These are phyloP conservation scores for Coboldia fuscipes DNA, from an alignment of 1,140 invertebrate species.

Conservation along the genomic window DNA sequence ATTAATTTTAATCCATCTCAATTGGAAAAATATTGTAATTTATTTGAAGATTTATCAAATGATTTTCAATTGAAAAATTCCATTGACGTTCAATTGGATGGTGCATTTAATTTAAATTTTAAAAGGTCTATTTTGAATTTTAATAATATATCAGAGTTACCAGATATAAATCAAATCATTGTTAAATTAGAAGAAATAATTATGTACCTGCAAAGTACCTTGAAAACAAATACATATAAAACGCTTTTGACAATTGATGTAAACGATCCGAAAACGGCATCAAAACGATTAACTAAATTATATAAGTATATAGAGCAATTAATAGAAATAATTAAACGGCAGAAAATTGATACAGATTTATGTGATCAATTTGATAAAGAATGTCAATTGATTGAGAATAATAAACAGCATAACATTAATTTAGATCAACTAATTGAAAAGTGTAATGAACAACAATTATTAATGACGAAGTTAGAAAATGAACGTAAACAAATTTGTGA, in stretches of 20 bases:
- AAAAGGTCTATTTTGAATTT: slow-evolving; percentile 8
- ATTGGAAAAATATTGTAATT: slow-evolving; percentile 9
- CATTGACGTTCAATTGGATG: slow-evolving; percentile 9
- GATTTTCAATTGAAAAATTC: slow-evolving; percentile 10
- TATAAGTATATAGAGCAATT: too few relatives aligned
- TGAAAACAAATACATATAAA: slow-evolving; percentile 6
- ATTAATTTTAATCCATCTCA: slow-evolving; percentile 4
- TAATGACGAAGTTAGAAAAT: slow-evolving; percentile 13
- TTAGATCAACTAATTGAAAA: slow-evolving; percentile 7
- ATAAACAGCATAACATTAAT: slow-evolving; percentile 17
- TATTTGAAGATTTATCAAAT: slow-evolving; percentile 8
- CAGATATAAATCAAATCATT: slow-evolving; percentile 7
- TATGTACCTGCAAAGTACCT: slow-evolving; percentile 6
- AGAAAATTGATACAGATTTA: too few relatives aligned
- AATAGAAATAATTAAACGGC: too few relatives aligned
- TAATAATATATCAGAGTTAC: too few relatives aligned
- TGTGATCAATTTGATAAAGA: too few relatives aligned
- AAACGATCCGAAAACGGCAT: too few relatives aligned
- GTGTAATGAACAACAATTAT: slow-evolving; percentile 12
- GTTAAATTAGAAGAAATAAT: slow-evolving; percentile 8
- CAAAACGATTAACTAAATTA: too few relatives aligned
- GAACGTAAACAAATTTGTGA: slow-evolving; percentile 8
- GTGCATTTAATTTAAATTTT: slow-evolving; percentile 10
- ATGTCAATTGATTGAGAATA: neutral
- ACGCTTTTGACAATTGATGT: slow-evolving; percentile 8